Base-by-base conservation (phyloP, 2,888 invertebrate species). In the Pristionchus maxplancki region DNA sequence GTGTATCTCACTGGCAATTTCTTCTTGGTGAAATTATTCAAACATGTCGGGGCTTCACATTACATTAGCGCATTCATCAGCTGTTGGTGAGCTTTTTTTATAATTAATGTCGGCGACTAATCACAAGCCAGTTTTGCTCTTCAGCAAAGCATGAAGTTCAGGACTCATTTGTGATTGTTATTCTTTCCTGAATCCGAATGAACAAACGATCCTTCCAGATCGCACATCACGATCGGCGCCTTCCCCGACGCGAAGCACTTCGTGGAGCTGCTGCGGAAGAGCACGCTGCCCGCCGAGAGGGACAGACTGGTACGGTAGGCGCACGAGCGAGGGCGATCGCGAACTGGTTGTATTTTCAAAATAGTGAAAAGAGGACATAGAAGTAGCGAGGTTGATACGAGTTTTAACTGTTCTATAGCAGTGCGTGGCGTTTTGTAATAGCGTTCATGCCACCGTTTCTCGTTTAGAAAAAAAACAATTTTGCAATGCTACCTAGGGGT, bases 241-340 rank as follows among this genome's bases (percentile, higher is more conserved):
- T 99, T 99, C 95, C 97, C 97, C 93, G 99, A 99, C 95, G 97
- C 98, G 92, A 97, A 97, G 94, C 98, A 97, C 95, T 98, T 99
- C 89, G 96, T 99, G 88, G 97, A 97, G 93, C 97, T 99, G 97
- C 96, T 99, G 93, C 97, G 98, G 95, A 96, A 97, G 97, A 97
- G 97, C 93, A 96, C 97, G 95, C 90, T 91, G 0, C 96, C 96
- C 95, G 96, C 97, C 95, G 98, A 99, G 96, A 96, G 99, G 92
- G 99, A 99, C 95, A 93, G 93, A 83, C 88, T 92, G 81, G 93
- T 93, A 34, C 48, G 89, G 62, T 82, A 67, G 81, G 67, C 58
- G 53, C 74, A 37, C 40, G n/a, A 37, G 8, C 5, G 8, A 6
- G 24, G 40, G n/a, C 24, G 8, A 53, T 44, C n/a, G 53, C n/a